These are phyloP conservation scores for Adelphocoris suturalis DNA, from an alignment of 2,888 invertebrate species.

Conservation along the genomic window DNA sequence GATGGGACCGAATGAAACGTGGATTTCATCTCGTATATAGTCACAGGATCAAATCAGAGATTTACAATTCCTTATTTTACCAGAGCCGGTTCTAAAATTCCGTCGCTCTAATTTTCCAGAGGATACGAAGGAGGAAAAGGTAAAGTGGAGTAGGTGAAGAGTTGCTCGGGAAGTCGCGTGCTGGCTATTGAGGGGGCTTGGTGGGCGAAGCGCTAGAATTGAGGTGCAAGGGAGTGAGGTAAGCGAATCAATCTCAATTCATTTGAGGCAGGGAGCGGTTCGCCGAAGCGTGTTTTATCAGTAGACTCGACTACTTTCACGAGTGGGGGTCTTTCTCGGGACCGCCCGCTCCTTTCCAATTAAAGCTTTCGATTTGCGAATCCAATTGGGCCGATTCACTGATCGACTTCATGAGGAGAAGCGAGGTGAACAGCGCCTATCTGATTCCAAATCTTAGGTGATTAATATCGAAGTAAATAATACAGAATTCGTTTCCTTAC, in stretches of 20 bases:
- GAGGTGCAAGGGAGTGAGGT: neutral
- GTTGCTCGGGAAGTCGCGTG: constrained; percentile 30
- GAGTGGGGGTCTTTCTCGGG: neutral
- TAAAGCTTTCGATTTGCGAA: neutral
- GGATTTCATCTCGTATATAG: too few relatives aligned
- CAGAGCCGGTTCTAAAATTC: neutral
- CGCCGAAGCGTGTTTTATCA: constrained; percentile 44
- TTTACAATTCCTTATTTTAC: too few relatives aligned
- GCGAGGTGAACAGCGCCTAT: too few relatives aligned
- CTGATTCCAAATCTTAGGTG: too few relatives aligned
- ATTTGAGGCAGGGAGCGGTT: constrained; percentile 21
- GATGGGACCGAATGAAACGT: too few relatives aligned
- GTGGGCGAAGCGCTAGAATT: neutral
- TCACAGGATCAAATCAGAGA: too few relatives aligned
- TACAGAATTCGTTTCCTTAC: too few relatives aligned
- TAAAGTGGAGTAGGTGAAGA: neutral
- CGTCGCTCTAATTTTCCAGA: neutral
- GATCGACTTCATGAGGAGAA: neutral
- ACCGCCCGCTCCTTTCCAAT: constrained; percentile 15
- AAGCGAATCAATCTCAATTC: constrained; percentile 49
- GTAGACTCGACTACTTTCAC: neutral
- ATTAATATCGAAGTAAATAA: too few relatives aligned
- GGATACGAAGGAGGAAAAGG: neutral
- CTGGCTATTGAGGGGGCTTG: neutral
- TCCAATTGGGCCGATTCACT: neutral